These are phyloP conservation scores for Theonella swinhoei DNA, from an alignment of 37 sponge, comb jelly and placozoan genomes.

Conservation along the genomic window DNA sequence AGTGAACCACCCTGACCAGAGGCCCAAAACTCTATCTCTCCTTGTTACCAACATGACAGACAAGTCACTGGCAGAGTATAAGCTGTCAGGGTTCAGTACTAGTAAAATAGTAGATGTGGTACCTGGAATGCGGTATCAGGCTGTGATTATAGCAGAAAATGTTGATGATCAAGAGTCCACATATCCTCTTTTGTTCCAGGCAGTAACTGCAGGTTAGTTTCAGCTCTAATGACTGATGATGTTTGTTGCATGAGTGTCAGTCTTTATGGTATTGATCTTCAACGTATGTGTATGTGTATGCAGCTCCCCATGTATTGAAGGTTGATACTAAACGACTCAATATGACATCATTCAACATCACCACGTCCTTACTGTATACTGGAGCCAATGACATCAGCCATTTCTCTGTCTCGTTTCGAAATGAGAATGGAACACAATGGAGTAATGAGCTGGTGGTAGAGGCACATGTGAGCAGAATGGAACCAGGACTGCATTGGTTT, in stretches of 20 bases:
- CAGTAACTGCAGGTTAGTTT: neutral
- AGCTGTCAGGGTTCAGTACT: neutral
- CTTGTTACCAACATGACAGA: neutral
- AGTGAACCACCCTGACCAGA: neutral
- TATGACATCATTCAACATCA: neutral
- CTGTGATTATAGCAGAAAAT: neutral
- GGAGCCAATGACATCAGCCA: constrained; percentile 10
- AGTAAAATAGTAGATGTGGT: neutral
- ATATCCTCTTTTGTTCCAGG: neutral
- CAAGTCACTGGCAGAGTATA: neutral
- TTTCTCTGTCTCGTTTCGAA: neutral
- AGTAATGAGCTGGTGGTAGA: neutral
- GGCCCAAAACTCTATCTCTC: neutral
- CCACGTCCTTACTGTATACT: neutral
- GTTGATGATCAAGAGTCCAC: neutral
- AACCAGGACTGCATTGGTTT: neutral
- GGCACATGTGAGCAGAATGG: neutral
- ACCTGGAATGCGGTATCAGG: neutral
- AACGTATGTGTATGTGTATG: neutral
- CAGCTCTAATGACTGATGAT: neutral
- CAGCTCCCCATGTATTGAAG: neutral
- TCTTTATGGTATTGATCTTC: neutral
- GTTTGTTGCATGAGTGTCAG: neutral
- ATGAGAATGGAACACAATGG: neutral
- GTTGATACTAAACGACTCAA: neutral